Evolutionary conservation across 1,140 invertebrate genomes (phyloP).

Genomic region (Episyrphus balteatus): DNA sequence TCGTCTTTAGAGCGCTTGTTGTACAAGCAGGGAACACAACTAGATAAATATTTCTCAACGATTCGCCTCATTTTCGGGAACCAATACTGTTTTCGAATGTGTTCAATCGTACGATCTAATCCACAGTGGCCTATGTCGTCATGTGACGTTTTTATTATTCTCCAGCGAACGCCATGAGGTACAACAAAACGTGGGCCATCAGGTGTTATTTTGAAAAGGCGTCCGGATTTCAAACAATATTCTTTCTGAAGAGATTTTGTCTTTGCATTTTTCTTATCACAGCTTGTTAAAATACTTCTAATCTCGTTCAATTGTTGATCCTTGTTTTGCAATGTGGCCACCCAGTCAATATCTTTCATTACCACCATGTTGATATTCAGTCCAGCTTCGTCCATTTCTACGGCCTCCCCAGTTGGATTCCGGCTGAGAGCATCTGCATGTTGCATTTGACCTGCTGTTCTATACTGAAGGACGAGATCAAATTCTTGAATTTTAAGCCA

Average conservation of each 20-base stretch:
- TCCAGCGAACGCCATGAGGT: slow-evolving; percentile 1
- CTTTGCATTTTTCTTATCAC: no score
- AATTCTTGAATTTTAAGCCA: slow-evolving; percentile 16
- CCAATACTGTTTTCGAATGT: neutral
- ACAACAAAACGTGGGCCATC: slow-evolving; percentile 4
- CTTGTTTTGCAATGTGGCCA: no score
- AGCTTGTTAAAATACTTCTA: no score
- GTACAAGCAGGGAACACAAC: slow-evolving; percentile 5
- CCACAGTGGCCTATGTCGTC: slow-evolving; percentile 2
- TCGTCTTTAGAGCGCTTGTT: slow-evolving; percentile 7
- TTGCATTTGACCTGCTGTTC: slow-evolving; percentile 3
- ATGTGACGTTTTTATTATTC: neutral
- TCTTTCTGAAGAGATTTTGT: no score
- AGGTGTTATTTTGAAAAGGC: no score
- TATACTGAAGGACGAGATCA: slow-evolving; percentile 7
- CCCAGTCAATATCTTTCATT: no score
- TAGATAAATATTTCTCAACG: slow-evolving; percentile 5
- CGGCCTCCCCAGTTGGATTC: neutral
- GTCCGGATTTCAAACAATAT: no score
- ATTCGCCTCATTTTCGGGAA: slow-evolving; percentile 4
- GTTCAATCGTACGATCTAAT: neutral
- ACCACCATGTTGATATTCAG: no score
- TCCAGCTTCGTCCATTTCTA: slow-evolving; percentile 4
- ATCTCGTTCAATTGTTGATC: no score
- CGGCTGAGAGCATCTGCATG: slow-evolving; percentile 9